These are phyloP conservation scores for Varanus komodoensis DNA, from an alignment of 2,113 vertebrate genomes.

Conservation along the genomic window DNA sequence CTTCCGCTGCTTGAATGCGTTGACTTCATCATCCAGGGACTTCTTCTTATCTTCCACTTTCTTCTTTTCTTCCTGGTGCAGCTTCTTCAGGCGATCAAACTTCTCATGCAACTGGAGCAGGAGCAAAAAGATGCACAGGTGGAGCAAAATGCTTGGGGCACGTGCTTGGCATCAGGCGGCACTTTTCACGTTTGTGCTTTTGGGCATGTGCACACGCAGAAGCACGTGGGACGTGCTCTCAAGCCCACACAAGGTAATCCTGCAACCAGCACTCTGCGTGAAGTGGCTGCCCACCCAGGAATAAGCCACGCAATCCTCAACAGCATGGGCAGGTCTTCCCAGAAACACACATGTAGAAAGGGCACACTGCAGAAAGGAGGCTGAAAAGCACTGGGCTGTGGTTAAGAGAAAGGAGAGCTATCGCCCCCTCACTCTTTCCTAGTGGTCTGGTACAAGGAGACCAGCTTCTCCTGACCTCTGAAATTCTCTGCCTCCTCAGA, in stretches of 20 bases:
- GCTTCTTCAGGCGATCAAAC: slow-evolving; percentile 97
- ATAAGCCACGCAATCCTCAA: not conserved
- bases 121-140: not conserved
- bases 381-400: not conserved
- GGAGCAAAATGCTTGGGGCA: not conserved
- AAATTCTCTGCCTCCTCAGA: not conserved
- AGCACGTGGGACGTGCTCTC: not conserved
- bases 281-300: not conserved
- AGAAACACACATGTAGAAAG: not conserved
- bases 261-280: not conserved
- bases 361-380: not conserved
- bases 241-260: not conserved
- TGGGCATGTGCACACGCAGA: not conserved
- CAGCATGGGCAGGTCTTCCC: not conserved
- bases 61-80: slow-evolving; percentile 98
- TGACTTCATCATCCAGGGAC: slow-evolving; percentile 92
- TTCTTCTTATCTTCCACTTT: slow-evolving; percentile 98
- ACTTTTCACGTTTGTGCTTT: not conserved
- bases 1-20: slow-evolving; percentile 97
- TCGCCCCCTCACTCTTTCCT: not conserved
- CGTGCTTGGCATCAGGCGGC: not conserved
- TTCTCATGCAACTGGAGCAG: slow-evolving; percentile 91
- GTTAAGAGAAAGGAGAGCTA: no score
- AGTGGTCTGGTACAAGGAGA: not conserved
- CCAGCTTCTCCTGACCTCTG: no score